Evolutionary conservation across 2,888 invertebrate species (phyloP).

Genomic region (Cryptophagus acutangulus): DNA sequence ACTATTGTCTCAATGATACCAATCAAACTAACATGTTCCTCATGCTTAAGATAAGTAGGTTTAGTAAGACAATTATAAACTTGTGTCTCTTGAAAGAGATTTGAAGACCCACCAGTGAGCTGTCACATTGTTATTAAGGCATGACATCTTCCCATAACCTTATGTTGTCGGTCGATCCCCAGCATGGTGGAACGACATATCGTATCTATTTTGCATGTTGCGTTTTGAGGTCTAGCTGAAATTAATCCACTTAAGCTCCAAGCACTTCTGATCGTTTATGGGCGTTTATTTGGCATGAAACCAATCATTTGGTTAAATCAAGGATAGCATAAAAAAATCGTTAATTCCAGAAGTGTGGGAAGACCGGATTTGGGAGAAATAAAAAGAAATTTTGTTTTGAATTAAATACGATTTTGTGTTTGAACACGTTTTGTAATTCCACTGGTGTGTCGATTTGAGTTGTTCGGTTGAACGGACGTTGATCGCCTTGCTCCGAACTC

Average conservation of each 20-base stretch:
- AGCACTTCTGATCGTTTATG: background rate
- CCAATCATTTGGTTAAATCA: too few species aligned
- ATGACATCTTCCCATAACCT: constrained; percentile 2
- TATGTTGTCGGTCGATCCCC: background rate
- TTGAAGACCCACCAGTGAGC: constrained; percentile 33
- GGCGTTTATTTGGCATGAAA: constrained; percentile 10
- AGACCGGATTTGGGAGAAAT: too few species aligned
- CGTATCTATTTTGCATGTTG: background rate
- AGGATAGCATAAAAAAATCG: too few species aligned
- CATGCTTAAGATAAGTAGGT: constrained; percentile 23
- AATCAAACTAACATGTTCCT: constrained; percentile 18
- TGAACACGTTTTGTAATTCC: too few species aligned
- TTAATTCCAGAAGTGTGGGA: too few species aligned
- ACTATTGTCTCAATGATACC: constrained; percentile 7
- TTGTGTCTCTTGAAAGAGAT: constrained; percentile 19
- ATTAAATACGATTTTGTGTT: too few species aligned
- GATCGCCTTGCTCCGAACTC: constrained; percentile 33
- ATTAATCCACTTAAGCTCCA: background rate
- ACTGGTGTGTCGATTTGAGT: constrained; percentile 30
- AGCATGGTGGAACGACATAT: background rate
- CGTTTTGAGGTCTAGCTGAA: background rate
- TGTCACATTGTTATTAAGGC: constrained; percentile 30
- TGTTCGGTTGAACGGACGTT: constrained; percentile 31
- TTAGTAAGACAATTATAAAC: constrained; percentile 21
- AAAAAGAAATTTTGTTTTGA: too few species aligned